Evolutionary conservation across 1,140 invertebrate genomes (phyloP), one percentile per base, ranked within the genome.

Genomic region (Pogonognathellus flavescens): DNA sequence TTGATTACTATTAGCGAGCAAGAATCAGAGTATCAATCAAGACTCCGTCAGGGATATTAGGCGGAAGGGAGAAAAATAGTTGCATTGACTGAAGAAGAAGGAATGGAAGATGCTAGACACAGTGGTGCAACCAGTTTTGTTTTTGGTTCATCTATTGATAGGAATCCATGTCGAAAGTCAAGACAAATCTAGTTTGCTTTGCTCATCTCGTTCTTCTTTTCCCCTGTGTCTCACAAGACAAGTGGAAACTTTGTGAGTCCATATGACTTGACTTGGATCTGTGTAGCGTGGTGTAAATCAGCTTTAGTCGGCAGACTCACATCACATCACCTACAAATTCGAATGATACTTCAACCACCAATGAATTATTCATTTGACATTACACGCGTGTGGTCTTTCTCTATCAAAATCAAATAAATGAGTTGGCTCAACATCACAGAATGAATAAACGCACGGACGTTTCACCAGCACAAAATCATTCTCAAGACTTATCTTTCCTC

Each of bases 351-450:
- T 83, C 62, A 80, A 85, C 80, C 52, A 66, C 72, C 85, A 80
- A 88, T 88, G 87, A 88, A 88, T 88, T 85, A 88, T 88, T 88
- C 87, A 88, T 88, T 82, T 84, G 83, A 86, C 84, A 86, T 82
- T 84, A 85, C 84, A 81, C 84, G 84, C 87, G 87, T 88, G 87
- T 88, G 87, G 87, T 88, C 87, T 81, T 83, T 80, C 82, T 52
- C 82, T 83, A 86, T 86, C 85, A 86, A 86, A 86, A 86, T 86
- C 85, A 86, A 86, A 86, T 86, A 86, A 86, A 86, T 86, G 85
- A 86, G 81, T 86, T 86, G 55, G 20, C n/a, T 57, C 80, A 82
- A 62, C 80, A 81, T 55, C 11, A 81, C 80, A 81, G 55, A 80
- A 80, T 80, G 72, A 52, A 81, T 52, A 25, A 25, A 55, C 31